phyloP scores from a whole-genome alignment of 2,797 vertebrate genomes.

The Dicrostonyx torquatus region DNA sequence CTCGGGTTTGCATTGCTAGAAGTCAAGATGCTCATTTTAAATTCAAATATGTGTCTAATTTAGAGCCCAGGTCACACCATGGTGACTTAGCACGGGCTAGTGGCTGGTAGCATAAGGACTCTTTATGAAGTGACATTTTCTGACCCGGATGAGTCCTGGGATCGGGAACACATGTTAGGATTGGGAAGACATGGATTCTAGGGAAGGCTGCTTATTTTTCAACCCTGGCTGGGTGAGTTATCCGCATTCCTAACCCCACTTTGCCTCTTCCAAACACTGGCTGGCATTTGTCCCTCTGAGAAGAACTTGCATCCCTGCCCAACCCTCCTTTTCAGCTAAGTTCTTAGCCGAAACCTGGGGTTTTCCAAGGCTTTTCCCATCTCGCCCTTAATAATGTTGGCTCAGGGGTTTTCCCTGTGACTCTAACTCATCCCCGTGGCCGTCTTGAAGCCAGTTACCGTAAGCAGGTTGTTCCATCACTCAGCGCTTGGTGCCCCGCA shows the following conservation, averaged over 20 bases:
- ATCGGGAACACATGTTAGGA: not conserved
- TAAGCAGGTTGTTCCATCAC: not conserved
- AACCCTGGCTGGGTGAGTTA: not conserved
- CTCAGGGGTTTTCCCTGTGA: not conserved
- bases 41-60: slow-evolving; percentile 62
- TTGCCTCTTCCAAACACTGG: not conserved
- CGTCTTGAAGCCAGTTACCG: not conserved
- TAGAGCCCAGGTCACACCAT: not conserved
- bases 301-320: not conserved
- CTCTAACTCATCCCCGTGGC: not conserved
- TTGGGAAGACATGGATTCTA: not conserved
- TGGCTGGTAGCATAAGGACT: not conserved
- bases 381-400: no score
- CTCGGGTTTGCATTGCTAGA: slow-evolving; percentile 28
- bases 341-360: not conserved
- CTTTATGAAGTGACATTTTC: not conserved
- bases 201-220: not conserved
- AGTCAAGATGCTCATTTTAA: slow-evolving; percentile 37
- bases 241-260: not conserved
- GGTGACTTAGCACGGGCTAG: not conserved
- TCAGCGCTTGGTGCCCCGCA: not conserved
- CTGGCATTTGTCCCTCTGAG: not conserved
- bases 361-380: not conserved
- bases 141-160: not conserved
- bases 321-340: not conserved